These are phyloP conservation scores for Antedon mediterranea DNA, from an alignment of 53 echinoderm and acorn worm genomes.

Conservation along the genomic window DNA sequence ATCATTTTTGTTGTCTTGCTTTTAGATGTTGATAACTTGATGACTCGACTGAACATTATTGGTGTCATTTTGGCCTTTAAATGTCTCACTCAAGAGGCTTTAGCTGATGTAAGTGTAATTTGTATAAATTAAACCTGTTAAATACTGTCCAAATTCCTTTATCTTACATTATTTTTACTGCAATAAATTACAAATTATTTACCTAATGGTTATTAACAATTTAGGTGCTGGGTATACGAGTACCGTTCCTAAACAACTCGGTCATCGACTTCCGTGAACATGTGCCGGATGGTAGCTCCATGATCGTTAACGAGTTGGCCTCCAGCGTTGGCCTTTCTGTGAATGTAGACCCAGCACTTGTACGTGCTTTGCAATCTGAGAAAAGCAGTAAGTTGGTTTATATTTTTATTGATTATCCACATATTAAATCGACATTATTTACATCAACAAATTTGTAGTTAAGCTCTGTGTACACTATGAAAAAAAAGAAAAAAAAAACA, in stretches of 20 bases:
- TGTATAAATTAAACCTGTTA: too few relatives aligned
- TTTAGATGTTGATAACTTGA: conserved; percentile 76
- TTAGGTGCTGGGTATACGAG: conserved; percentile 58
- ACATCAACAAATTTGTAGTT: neutral
- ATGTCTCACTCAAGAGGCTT: conserved; percentile 76
- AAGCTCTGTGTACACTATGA: too few relatives aligned
- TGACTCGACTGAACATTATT: conserved; percentile 85
- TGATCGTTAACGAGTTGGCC: conserved; percentile 64
- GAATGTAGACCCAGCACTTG: conserved; percentile 80
- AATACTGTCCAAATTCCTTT: too few relatives aligned
- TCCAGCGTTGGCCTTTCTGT: conserved; percentile 67
- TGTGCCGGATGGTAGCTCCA: conserved; percentile 61
- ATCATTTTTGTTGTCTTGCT: too few relatives aligned
- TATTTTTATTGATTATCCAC: neutral
- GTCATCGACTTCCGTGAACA: conserved; percentile 92
- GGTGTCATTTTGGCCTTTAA: conserved; percentile 95
- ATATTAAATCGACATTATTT: neutral
- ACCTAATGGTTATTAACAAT: neutral
- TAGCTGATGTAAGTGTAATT: conserved; percentile 67
- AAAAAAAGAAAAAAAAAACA: too few relatives aligned
- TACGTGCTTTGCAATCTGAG: conserved; percentile 70
- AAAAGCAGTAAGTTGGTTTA: conserved; percentile 47
- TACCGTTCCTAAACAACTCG: conserved; percentile 60
- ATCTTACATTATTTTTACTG: neutral
- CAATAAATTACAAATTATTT: neutral